Conservation (phyloP, 2,888 invertebrate species). For the Ochropacha duplaris region DNA sequence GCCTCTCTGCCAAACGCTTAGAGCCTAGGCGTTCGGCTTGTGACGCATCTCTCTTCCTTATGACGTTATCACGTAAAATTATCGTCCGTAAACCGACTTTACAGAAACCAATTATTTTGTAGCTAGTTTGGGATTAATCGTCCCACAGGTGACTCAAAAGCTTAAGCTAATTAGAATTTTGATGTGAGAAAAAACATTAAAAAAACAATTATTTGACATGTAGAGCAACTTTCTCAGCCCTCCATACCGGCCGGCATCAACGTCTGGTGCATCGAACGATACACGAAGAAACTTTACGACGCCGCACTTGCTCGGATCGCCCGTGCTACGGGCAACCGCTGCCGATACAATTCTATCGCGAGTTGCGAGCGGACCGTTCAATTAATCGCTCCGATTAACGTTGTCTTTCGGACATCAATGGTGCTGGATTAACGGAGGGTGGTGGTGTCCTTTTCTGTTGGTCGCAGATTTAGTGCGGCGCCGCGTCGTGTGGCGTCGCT, state of each 20-base stretch:
- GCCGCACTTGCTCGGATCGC: slow-evolving; percentile 76
- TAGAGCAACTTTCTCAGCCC: slow-evolving; percentile 64
- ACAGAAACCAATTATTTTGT: too few relatives aligned
- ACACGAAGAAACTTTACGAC: slow-evolving; percentile 83
- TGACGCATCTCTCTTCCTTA: too few relatives aligned
- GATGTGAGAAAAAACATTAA: not conserved
- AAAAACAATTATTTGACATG: slow-evolving; percentile 1
- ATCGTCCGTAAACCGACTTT: too few relatives aligned
- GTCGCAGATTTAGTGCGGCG: slow-evolving; percentile 82
- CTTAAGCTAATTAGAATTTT: not conserved
- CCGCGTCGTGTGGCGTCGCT: slow-evolving; percentile 79
- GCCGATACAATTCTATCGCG: slow-evolving; percentile 76
- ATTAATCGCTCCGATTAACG: slow-evolving; percentile 79
- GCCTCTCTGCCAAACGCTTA: too few relatives aligned
- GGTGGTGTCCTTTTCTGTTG: slow-evolving; percentile 77
- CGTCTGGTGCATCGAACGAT: slow-evolving; percentile 83
- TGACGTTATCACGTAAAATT: too few relatives aligned
- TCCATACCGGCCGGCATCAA: slow-evolving; percentile 69
- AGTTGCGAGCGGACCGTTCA: slow-evolving; percentile 66
- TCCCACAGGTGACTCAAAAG: too few relatives aligned
- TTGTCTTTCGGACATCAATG: slow-evolving; percentile 75
- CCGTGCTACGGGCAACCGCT: slow-evolving; percentile 69
- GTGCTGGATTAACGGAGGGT: slow-evolving; percentile 76
- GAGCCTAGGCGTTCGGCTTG: too few relatives aligned
- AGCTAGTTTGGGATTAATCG: too few relatives aligned